A percentile compares a stretch with the other conserved stretches of the same genome.
These are phyloP conservation scores for Aricia artaxerxes DNA, from an alignment of 2,888 invertebrate species.

Conservation along the genomic window DNA sequence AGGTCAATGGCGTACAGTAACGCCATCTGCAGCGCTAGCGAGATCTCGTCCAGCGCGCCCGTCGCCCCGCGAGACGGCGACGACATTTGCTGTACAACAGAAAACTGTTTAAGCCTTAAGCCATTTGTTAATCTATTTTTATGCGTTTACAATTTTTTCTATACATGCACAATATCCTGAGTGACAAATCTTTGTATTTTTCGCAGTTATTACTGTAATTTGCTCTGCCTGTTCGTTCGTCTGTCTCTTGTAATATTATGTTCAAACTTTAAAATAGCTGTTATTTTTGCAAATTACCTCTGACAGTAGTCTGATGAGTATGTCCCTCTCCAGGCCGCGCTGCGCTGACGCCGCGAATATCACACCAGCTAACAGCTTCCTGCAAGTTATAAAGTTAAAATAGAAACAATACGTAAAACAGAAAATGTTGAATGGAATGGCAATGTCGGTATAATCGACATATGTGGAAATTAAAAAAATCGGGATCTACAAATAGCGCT, in stretches of 20 bases:
- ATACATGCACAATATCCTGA: too few species aligned
- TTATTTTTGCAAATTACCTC: slow-evolving; percentile 54
- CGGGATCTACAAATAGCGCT: too few species aligned
- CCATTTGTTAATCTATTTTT: too few species aligned
- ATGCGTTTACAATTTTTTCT: too few species aligned
- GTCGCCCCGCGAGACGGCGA: slow-evolving; percentile 74
- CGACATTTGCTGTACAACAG: slow-evolving; percentile 58
- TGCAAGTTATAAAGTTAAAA: slow-evolving; percentile 43
- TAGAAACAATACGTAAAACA: too few species aligned
- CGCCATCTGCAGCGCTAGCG: slow-evolving; percentile 89
- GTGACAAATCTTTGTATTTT: too few species aligned
- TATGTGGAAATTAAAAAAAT: too few species aligned
- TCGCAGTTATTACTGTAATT: too few species aligned
- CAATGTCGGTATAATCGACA: too few species aligned
- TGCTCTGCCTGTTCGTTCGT: too few species aligned
- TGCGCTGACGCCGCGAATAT: slow-evolving; percentile 72
- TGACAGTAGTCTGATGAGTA: slow-evolving; percentile 83
- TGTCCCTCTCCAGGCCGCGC: slow-evolving; percentile 83
- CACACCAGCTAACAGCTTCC: slow-evolving; percentile 67
- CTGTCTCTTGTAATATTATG: too few species aligned
- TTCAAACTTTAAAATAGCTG: not conserved
- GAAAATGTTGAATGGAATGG: too few species aligned
- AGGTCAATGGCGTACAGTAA: slow-evolving; percentile 91
- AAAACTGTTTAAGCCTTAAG: not conserved
- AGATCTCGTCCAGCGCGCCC: slow-evolving; percentile 89